A percentile compares a stretch with the other conserved stretches of the same genome.
phyloP scores from a whole-genome alignment of 2,888 invertebrate genomes.

The Drosophila hamatofila region DNA sequence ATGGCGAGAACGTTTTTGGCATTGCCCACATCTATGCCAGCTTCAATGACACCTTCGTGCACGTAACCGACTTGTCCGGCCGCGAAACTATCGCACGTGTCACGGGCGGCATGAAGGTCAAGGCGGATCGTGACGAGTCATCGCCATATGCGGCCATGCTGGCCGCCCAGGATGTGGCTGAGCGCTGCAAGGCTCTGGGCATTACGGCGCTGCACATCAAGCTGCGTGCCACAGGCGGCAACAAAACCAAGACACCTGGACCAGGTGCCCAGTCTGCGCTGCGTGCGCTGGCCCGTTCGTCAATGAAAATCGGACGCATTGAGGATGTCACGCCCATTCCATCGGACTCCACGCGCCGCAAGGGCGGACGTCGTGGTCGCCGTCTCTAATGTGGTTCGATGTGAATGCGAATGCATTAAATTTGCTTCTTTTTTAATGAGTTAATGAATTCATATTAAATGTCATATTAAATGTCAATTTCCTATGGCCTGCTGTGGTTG shows the following conservation, averaged over 20 bases:
- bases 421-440: neutral
- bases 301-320: slow-evolving; percentile 99
- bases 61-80: slow-evolving; percentile 99
- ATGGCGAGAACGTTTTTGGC: slow-evolving; percentile 1
- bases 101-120: slow-evolving; percentile 99
- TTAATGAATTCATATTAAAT: neutral
- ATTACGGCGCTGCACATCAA: slow-evolving; percentile 99
- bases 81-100: slow-evolving; percentile 97
- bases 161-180: slow-evolving; percentile 99
- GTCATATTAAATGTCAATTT: neutral
- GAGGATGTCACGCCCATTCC: slow-evolving; percentile 99
- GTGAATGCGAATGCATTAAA: neutral
- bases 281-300: slow-evolving; percentile 98
- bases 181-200: slow-evolving; percentile 98
- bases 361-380: slow-evolving; percentile 3
- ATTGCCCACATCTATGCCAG: slow-evolving; percentile 4
- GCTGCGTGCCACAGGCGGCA: slow-evolving; percentile 98
- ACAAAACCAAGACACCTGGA: slow-evolving; percentile 87
- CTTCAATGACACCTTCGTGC: slow-evolving; percentile 91
- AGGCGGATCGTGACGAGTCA: slow-evolving; percentile 99
- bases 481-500: neutral
- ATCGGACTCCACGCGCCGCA: slow-evolving; percentile 5
- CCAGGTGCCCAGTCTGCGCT: slow-evolving; percentile 86
- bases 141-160: slow-evolving; percentile 99
- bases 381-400: neutral